Percentiles rank a stretch among this genome's conserved stretches.
phyloP scores from a whole-genome alignment of 1,140 invertebrate genomes.

The Drosophila quadrilineata region DNA sequence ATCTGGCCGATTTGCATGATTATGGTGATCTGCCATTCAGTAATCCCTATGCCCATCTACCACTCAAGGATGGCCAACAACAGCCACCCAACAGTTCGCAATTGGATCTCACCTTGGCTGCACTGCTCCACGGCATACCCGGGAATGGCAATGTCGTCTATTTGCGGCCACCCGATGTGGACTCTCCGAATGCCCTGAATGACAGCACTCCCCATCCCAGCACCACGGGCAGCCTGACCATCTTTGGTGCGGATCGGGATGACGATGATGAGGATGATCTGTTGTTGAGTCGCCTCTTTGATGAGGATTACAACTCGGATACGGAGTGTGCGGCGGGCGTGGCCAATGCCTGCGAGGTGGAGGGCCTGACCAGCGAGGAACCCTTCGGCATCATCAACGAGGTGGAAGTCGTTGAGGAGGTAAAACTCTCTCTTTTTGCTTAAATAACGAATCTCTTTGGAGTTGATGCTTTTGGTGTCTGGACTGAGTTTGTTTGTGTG shows the following conservation, averaged over 20 bases:
- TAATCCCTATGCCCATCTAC: constrained; percentile 69
- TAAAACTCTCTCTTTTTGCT: constrained; percentile 21
- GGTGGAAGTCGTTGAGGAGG: constrained; percentile 63
- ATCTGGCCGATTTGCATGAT: constrained; percentile 74
- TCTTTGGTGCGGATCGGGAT: constrained; percentile 32
- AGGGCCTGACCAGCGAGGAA: constrained; percentile 56
- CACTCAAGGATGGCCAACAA: constrained; percentile 75
- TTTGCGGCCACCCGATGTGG: background rate
- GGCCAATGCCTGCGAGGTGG: constrained; percentile 62
- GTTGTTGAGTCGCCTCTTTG: constrained; percentile 30
- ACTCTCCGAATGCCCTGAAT: constrained; percentile 50
- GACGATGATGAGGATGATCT: constrained; percentile 36
- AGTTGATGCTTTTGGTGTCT: background rate
- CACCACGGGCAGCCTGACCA: constrained; percentile 40
- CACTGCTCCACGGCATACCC: constrained; percentile 55
- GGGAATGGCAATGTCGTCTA: constrained; percentile 19
- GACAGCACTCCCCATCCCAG: constrained; percentile 73
- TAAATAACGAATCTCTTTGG: constrained; percentile 3
- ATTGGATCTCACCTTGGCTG: constrained; percentile 61
- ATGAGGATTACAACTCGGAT: constrained; percentile 35
- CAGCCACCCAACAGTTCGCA: constrained; percentile 51
- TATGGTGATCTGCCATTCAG: constrained; percentile 66
- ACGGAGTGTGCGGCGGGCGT: constrained; percentile 29
- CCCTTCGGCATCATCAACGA: constrained; percentile 53
- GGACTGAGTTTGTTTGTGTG: too few relatives aligned